Percentiles rank a stretch among this genome's conserved stretches.
phyloP scores from a whole-genome alignment of 2,113 vertebrate species.

The Misgurnus mizolepis region DNA sequence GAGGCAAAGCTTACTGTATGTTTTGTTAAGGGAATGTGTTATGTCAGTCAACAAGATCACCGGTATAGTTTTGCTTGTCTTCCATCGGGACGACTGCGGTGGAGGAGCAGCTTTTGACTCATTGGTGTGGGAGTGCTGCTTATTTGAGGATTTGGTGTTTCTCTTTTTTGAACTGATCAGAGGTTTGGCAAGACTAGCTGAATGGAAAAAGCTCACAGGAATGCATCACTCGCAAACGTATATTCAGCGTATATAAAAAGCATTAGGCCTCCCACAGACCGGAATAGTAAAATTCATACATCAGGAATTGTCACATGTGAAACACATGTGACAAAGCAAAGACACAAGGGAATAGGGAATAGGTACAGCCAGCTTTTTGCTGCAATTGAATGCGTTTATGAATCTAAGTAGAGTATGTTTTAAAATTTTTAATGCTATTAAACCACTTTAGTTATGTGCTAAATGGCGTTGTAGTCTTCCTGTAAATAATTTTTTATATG shows the following conservation, averaged over 20 bases:
- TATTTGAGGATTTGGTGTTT: constrained; percentile 26
- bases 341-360: constrained; percentile 51
- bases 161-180: constrained; percentile 40
- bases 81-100: constrained; percentile 25
- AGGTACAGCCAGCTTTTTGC: constrained; percentile 38
- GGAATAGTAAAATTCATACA: constrained; percentile 9
- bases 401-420: constrained; percentile 28
- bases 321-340: constrained; percentile 35
- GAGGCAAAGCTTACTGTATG: background rate
- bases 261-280: constrained; percentile 2
- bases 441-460: background rate
- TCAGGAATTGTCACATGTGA: constrained; percentile 16
- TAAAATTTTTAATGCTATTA: background rate
- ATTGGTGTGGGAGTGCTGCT: constrained; percentile 19
- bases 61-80: constrained; percentile 16
- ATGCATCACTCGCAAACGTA: background rate
- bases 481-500: background rate
- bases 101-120: constrained; percentile 27
- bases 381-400: constrained; percentile 55
- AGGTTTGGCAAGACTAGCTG: constrained; percentile 30
- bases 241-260: constrained; percentile 34
- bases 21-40: background rate
- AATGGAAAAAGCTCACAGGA: constrained; percentile 30
- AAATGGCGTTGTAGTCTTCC: constrained; percentile 2
- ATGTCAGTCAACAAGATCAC: constrained; percentile 26